These are phyloP conservation scores for Camponotus pennsylvanicus DNA, from an alignment of 1,140 invertebrate species.

Conservation along the genomic window DNA sequence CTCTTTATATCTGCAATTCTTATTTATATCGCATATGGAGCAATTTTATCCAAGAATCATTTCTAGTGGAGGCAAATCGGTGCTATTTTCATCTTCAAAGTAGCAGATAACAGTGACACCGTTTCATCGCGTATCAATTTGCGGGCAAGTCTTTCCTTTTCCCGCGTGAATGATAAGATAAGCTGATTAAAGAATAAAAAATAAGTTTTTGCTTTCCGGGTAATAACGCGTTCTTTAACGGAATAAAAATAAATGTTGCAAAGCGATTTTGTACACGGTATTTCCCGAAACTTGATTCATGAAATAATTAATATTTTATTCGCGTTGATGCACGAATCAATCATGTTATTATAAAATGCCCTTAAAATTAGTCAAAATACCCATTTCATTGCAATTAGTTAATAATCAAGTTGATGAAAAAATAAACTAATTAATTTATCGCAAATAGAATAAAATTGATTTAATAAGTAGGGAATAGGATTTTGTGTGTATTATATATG, in stretches of 20 bases:
- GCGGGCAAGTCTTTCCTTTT: not conserved
- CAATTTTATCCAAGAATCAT: not conserved
- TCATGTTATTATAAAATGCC: too few species aligned
- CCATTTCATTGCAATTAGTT: not conserved
- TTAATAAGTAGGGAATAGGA: not conserved
- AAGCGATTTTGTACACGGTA: not conserved
- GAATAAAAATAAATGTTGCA: not conserved
- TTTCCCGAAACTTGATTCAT: not conserved
- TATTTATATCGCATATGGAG: not conserved
- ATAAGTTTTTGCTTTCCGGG: slow-evolving; percentile 11
- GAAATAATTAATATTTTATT: too few species aligned
- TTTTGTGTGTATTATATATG: too few species aligned
- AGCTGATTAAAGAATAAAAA: slow-evolving; percentile 18
- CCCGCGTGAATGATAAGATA: slow-evolving; percentile 59
- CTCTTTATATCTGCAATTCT: not conserved
- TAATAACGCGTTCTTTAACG: not conserved
- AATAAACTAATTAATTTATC: not conserved
- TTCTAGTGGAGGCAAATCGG: not conserved
- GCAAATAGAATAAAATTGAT: not conserved
- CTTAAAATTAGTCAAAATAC: not conserved
- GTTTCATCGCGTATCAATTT: slow-evolving; percentile 4
- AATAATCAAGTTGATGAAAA: not conserved
- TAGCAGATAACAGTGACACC: slow-evolving; percentile 31
- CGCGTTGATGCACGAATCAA: too few species aligned
- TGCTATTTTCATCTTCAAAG: not conserved